Percentiles rank a stretch among this genome's conserved stretches.
Conservation (phyloP, 2,113 vertebrate species). For the Passerina amoena region DNA sequence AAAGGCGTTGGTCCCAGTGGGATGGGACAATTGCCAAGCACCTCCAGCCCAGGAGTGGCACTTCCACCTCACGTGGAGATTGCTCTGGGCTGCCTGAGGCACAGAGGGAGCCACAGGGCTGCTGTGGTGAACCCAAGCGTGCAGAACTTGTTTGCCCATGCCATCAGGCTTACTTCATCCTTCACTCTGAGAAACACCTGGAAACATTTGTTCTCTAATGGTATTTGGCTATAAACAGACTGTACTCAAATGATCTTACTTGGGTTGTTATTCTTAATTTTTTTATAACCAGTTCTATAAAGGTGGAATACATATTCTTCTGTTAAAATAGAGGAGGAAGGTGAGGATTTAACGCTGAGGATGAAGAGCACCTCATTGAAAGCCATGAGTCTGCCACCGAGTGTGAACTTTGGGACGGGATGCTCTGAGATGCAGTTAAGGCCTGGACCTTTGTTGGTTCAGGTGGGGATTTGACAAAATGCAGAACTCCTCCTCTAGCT, state of each 20-base stretch:
- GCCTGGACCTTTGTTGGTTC: background rate
- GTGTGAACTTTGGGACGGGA: background rate
- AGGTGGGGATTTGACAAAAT: background rate
- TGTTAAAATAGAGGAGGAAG: background rate
- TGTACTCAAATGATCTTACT: background rate
- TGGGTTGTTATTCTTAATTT: background rate
- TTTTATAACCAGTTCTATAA: background rate
- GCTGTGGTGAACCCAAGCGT: background rate
- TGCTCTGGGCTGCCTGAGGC: background rate
- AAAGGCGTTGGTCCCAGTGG: background rate
- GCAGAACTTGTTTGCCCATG: background rate
- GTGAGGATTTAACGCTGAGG: background rate
- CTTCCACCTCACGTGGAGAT: background rate
- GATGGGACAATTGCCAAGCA: fast-evolving
- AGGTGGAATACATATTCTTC: background rate
- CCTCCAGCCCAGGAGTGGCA: fast-evolving
- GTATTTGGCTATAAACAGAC: background rate
- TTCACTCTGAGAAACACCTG: background rate
- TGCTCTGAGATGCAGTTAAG: background rate
- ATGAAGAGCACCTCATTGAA: background rate
- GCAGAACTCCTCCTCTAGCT: background rate
- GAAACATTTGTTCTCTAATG: background rate
- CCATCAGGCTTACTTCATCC: background rate
- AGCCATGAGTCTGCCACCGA: background rate
- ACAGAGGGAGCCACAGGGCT: fast-evolving